These are phyloP conservation scores for Drosophila equinoxialis DNA, from an alignment of 1,140 invertebrate genomes.

Conservation along the genomic window DNA sequence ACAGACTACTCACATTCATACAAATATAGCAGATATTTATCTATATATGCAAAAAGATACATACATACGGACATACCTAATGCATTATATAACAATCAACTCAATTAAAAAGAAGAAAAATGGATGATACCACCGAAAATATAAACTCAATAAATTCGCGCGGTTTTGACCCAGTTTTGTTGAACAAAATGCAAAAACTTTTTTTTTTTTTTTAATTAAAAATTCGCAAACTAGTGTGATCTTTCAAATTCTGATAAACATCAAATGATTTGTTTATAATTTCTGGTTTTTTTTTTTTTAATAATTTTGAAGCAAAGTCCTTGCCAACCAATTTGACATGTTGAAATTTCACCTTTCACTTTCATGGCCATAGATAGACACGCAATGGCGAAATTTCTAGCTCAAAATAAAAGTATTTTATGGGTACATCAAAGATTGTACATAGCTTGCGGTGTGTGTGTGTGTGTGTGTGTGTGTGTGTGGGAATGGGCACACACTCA, in stretches of 20 bases:
- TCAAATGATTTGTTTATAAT: slow-evolving; percentile 2
- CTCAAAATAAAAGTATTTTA: background rate
- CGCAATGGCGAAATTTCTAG: slow-evolving; percentile 4
- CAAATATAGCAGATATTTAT: background rate
- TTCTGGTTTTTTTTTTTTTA: background rate
- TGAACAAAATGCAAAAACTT: slow-evolving; percentile 22
- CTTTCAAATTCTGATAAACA: slow-evolving; percentile 7
- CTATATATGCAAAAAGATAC: slow-evolving; percentile 12
- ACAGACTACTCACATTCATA: slow-evolving; percentile 28
- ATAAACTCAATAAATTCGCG: slow-evolving; percentile 44
- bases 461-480: background rate
- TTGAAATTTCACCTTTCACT: slow-evolving; percentile 18
- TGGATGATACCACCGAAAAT: slow-evolving; percentile 18
- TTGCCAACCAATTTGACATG: background rate
- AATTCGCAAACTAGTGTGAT: slow-evolving; percentile 29
- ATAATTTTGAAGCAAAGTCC: background rate
- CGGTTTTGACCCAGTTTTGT: slow-evolving; percentile 51
- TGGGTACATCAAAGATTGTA: background rate
- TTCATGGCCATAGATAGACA: slow-evolving; percentile 5
- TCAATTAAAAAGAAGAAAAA: slow-evolving; percentile 9
- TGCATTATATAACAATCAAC: slow-evolving; percentile 33
- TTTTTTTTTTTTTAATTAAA: slow-evolving; percentile 1
- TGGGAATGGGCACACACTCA: slow-evolving; percentile 1
- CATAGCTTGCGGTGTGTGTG: background rate
- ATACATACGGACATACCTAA: slow-evolving; percentile 15